Evolutionary conservation across 2,888 invertebrate genomes (phyloP), one percentile per base, ranked within the genome.

Genomic region (Oasisia sp.): DNA sequence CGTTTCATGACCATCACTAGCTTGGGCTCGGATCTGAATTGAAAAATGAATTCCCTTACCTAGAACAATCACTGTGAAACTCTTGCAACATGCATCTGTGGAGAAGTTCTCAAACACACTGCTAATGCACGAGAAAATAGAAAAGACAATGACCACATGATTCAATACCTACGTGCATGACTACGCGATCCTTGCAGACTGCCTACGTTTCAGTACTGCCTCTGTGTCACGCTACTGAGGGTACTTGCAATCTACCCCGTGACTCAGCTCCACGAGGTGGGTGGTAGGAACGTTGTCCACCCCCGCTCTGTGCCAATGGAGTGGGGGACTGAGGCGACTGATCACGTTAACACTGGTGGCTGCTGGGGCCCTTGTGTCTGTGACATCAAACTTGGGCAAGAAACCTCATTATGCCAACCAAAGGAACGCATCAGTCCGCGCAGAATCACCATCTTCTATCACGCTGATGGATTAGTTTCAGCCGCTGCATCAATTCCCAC

Each of bases 401-500:
- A 74, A 74, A 74, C 74, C 74, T 74, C 74, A 74, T 74, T 74
- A 74, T 74, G 19, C n/a, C 1, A n/a, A 19, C 74, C 38, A 38
- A 38, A 38, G 38, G 38, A 38, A 38, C 38, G 7, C 27, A 74
- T 74, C n/a, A n/a, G 4, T 19, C 27, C 19, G 7, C 27, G 27
- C 74, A 74, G 74, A 74, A 74, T 74, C 74, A 74, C 74, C 74
- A 74, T 74, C 74, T 74, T 74, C 74, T n/a, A 74, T 74, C 74
- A 74, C 27, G 7, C 27, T n/a, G 74, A 74, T 74, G 74, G 74
- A 74, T 74, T n/a, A 74, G 74, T 74, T 74, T 74, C 74, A 74
- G 74, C 27, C 74, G 27, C n/a, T 3, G n/a, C 74, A 74, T 74
- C 74, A 74, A 74, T 74, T 74, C 27, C 74, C 74, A 74, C 74